Conservation (phyloP, 2,888 invertebrate genomes). For the Drosophila emarginata region DNA sequence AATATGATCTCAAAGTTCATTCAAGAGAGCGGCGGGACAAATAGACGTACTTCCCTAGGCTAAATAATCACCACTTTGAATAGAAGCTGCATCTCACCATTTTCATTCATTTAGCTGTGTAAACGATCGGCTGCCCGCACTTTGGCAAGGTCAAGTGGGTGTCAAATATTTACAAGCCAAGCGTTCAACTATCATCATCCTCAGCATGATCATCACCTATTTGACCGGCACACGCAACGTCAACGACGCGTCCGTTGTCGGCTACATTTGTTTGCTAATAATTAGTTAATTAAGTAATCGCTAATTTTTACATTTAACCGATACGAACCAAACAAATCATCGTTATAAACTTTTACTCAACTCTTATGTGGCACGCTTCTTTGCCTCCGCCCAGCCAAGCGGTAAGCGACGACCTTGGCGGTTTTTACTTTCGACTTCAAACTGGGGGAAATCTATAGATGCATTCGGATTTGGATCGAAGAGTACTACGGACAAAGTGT, state of each 20-base stretch:
- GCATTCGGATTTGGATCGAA: slow-evolving; percentile 30
- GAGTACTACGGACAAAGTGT: slow-evolving; percentile 5
- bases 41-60: not conserved
- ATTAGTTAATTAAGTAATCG: slow-evolving; percentile 69
- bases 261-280: slow-evolving; percentile 59
- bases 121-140: slow-evolving; percentile 46
- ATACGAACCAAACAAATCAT: slow-evolving; percentile 49
- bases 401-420: slow-evolving; percentile 37
- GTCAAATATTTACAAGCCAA: slow-evolving; percentile 58
- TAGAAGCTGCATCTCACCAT: slow-evolving; percentile 15
- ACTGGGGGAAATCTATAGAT: slow-evolving; percentile 14
- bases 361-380: slow-evolving; percentile 31
- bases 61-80: slow-evolving; percentile 2
- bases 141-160: slow-evolving; percentile 64
- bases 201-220: not conserved
- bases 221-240: slow-evolving; percentile 17
- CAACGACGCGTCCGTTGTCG: slow-evolving; percentile 2
- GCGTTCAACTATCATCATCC: slow-evolving; percentile 22
- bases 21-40: not conserved
- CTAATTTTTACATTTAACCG: slow-evolving; percentile 58
- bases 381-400: slow-evolving; percentile 37
- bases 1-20: slow-evolving; percentile 26
- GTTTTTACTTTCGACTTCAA: slow-evolving; percentile 8
- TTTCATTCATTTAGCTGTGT: slow-evolving; percentile 40
- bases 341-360: slow-evolving; percentile 53